Evolutionary conservation across 2,888 invertebrate genomes (phyloP).

Genomic region (Tupiocoris notatus): DNA sequence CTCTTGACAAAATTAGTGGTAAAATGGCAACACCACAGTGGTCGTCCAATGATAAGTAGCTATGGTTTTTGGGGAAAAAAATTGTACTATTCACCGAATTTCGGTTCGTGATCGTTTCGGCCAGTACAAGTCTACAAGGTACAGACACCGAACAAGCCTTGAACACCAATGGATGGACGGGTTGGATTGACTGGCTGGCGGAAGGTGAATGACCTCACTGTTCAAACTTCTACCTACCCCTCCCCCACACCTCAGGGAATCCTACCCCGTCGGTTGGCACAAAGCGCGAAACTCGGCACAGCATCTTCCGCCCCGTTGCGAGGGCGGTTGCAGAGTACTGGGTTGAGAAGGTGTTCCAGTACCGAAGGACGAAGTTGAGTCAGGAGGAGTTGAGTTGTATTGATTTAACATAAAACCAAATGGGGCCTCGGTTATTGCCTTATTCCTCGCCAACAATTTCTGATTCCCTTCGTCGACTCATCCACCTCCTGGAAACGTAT

Average conservation of each 20-base stretch:
- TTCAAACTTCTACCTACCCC: background rate
- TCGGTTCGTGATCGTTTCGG: too few species aligned
- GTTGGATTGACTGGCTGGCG: background rate
- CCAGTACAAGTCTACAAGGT: too few species aligned
- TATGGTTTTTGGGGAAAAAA: too few species aligned
- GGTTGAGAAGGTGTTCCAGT: too few species aligned
- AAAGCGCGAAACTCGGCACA: background rate
- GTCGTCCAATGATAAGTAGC: too few species aligned
- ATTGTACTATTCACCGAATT: too few species aligned
- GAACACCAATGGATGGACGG: background rate
- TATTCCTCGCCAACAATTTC: background rate
- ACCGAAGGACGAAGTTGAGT: background rate
- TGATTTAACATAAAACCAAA: constrained; percentile 38
- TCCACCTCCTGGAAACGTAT: background rate
- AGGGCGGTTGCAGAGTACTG: too few species aligned
- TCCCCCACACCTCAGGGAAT: too few species aligned
- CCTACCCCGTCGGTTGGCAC: background rate
- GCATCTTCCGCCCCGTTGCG: too few species aligned
- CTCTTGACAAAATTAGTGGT: too few species aligned
- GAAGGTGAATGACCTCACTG: background rate
- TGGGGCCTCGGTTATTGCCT: constrained; percentile 29
- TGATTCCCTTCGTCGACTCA: background rate
- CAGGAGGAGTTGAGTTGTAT: constrained; percentile 7
- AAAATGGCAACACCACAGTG: too few species aligned
- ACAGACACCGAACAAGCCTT: background rate